A percentile compares a stretch with the other conserved stretches of the same genome.
Conservation (phyloP, 1,140 invertebrate genomes). For the Hetaerina americana region DNA sequence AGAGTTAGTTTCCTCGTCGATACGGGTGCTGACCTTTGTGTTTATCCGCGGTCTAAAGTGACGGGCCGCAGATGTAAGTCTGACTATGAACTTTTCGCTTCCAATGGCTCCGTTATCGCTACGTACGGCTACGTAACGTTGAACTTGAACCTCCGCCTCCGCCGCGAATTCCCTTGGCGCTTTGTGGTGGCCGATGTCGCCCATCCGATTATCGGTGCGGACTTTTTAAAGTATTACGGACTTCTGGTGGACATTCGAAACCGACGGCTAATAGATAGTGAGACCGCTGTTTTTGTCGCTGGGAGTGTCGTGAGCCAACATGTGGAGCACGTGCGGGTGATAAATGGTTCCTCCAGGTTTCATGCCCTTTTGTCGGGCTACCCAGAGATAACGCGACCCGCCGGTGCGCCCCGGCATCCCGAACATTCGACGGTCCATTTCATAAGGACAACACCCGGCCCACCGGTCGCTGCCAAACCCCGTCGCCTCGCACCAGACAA, state of each 20-base stretch:
- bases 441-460: conserved; percentile 18
- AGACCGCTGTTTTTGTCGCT: too few relatives aligned
- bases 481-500: conserved; percentile 18
- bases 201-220: conserved; percentile 27
- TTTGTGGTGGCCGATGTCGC: conserved; percentile 29
- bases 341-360: too few relatives aligned
- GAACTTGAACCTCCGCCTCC: conserved; percentile 20
- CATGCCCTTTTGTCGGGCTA: conserved; percentile 6
- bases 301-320: background rate
- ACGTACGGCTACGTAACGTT: conserved; percentile 24
- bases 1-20: conserved; percentile 13
- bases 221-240: conserved; percentile 22
- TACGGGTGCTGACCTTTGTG: conserved; percentile 14
- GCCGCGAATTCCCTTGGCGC: conserved; percentile 24
- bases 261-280: conserved; percentile 9
- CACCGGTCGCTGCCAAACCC: conserved; percentile 16
- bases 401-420: conserved; percentile 8
- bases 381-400: conserved; percentile 18
- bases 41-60: conserved; percentile 5
- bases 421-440: conserved; percentile 19
- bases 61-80: background rate
- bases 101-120: conserved; percentile 19
- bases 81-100: conserved; percentile 9
- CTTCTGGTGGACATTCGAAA: conserved; percentile 13
- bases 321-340: background rate